Evolutionary conservation across 2,888 invertebrate genomes (phyloP), one percentile per base, ranked within the genome.

Genomic region (Noctuana brunneofusca): DNA sequence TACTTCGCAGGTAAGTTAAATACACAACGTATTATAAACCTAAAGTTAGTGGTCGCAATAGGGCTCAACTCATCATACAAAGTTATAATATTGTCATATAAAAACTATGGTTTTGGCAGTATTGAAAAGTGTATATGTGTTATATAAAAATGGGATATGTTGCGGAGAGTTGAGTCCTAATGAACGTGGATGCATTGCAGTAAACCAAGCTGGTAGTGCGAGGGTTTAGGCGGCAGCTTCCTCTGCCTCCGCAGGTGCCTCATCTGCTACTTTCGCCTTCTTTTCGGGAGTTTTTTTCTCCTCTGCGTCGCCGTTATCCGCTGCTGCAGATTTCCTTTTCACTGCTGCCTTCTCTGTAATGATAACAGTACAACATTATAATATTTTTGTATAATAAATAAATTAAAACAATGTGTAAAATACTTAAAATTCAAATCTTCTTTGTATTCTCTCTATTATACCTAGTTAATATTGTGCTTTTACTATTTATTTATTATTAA

Each of bases 221-320:
- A 63, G 68, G 56, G 67, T 71, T 92, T 93, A 94, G 81, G 94
- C 93, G 65, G 92, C 90, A 58, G 92, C 93, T 75, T 93, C 93
- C 64, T 93, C 92, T 24, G 92, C 93, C 73, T 94, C 94, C 12
- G 92, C 92, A 8, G 92, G 83, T 54, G 86, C 80, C 67, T 93
- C 93, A 53, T 95, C 95, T 12, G 92, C 93, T 60, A 95, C 89
- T 87, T 95, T 95, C 68, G 94, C 93, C 76, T 95, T 95, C 86
- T 95, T 95, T 77, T 95, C 95, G 8, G 95, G 95, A 65, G 94
- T 93, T 52, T 92, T 93, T 70, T 93, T 94, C 68, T 94, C 94
- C 18, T 88, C 80, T 9, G 87, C 86, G 53, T 93, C 93, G 57
- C 62, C 55, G 46, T 89, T 89, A 67, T 91, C 89, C 3, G 87